Base-by-base conservation (phyloP, 35 echinoderm and acorn worm species). In the Stichopus chloronotus region DNA sequence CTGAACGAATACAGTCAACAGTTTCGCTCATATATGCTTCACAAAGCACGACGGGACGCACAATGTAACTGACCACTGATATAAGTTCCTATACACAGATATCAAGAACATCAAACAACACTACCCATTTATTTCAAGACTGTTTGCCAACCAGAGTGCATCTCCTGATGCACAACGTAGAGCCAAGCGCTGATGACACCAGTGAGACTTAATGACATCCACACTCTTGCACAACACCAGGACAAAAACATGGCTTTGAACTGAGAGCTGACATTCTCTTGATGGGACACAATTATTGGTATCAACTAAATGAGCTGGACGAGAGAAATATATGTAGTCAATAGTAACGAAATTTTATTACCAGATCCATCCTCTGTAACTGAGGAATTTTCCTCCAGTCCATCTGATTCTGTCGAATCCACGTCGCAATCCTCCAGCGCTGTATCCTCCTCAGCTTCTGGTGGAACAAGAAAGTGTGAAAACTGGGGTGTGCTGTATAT, bases 71-170 rank as follows among this genome's bases (percentile, higher is more conserved):
- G 63, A 14, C 58, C 12, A 21, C 86, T 8, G 86, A 88, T 5
- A 9, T 88, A 60, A 9, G 81, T 84, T 19, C 81, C 4, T 57
- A 22, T 57, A 58, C 56, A 22, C 86, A 88, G 86, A 68, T 88
- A 88, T 68, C 21, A 58, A 5, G 56, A 88, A 5, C 86, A 58
- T 58, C 86, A 88, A 6, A 88, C 86, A 24, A 55, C 86, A 61
- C 60, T 59, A 88, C 63, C 86, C 56, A 88, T 55, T 88, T 9
- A 88, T 20, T 14, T 68, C 86, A 88, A 60, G 6, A 88, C 86
- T 14, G 1, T 60, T 59, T 55, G 55, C 86, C 17, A 58, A 16
- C 86, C 55, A 10, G 6, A 58, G 60, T 58, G 56, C 63, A 55
- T 88, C 58, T 43, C 56, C 86, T 88, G 55, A 61, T 55, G 60